Evolutionary conservation across 2,888 invertebrate genomes (phyloP).

Genomic region (Sinopyrophorus schimmeli): DNA sequence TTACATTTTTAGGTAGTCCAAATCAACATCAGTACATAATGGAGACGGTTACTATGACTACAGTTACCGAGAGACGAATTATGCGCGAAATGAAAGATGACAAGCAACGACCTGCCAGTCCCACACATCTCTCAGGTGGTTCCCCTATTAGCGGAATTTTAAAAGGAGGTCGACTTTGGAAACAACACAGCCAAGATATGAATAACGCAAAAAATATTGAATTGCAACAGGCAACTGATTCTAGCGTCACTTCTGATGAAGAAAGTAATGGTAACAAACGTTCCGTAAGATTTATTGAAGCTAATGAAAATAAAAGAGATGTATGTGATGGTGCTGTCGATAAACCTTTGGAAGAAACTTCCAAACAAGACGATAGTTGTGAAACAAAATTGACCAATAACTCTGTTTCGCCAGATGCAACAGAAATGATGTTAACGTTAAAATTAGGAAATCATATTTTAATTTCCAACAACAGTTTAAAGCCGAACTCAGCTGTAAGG

Average conservation of each 20-base stretch:
- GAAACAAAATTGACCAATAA: constrained; percentile 30
- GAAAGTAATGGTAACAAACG: constrained; percentile 61
- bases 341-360: constrained; percentile 45
- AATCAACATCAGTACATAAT: constrained; percentile 59
- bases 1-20: constrained; percentile 40
- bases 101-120: constrained; percentile 33
- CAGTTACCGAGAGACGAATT: constrained; percentile 66
- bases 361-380: constrained; percentile 43
- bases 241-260: constrained; percentile 56
- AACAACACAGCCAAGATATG: constrained; percentile 50
- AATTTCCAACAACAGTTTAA: constrained; percentile 61
- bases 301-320: constrained; percentile 47
- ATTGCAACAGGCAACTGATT: constrained; percentile 38
- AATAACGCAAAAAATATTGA: constrained; percentile 31
- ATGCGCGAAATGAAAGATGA: constrained; percentile 58
- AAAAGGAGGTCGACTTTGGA: constrained; percentile 79
- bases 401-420: constrained; percentile 49
- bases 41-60: constrained; percentile 71
- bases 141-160: constrained; percentile 74
- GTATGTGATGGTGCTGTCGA: constrained; percentile 54
- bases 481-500: constrained; percentile 80
- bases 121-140: constrained; percentile 36
- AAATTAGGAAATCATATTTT: constrained; percentile 61
- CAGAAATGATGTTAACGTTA: constrained; percentile 61
- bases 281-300: constrained; percentile 69